phyloP scores from a whole-genome alignment of 2,888 invertebrate genomes.

The Drosophila quinaria region DNA sequence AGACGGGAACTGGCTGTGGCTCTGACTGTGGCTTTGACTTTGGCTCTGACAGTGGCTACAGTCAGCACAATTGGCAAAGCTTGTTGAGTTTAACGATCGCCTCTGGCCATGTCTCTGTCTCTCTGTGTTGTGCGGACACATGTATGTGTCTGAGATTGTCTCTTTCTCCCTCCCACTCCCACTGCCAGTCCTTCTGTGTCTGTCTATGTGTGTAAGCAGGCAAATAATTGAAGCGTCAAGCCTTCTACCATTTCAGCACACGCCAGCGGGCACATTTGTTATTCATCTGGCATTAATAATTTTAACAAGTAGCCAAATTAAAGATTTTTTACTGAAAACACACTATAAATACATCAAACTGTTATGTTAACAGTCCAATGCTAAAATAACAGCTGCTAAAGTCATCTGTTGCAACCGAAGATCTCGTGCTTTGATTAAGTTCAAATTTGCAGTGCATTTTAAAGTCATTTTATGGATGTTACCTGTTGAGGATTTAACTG shows the following conservation, averaged over 20 bases:
- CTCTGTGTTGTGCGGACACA: not conserved
- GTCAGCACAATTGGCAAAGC: constrained; percentile 39
- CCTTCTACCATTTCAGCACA: constrained; percentile 46
- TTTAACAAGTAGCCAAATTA: too few relatives aligned
- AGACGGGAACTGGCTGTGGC: constrained; percentile 7
- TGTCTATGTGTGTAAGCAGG: constrained; percentile 32
- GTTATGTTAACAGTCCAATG: too few relatives aligned
- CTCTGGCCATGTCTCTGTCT: constrained; percentile 43
- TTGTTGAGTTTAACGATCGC: constrained; percentile 70
- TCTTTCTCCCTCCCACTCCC: not conserved
- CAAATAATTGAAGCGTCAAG: constrained; percentile 70
- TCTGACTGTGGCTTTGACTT: not conserved
- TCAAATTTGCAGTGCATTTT: too few relatives aligned
- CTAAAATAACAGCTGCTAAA: too few relatives aligned
- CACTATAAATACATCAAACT: too few relatives aligned
- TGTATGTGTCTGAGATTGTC: not conserved
- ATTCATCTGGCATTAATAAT: not conserved
- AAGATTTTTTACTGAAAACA: too few relatives aligned
- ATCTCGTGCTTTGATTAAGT: too few relatives aligned
- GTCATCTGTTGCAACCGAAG: too few relatives aligned
- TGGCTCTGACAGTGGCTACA: not conserved
- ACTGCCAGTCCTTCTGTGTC: not conserved
- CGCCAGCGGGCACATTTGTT: constrained; percentile 43
- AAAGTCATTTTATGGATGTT: too few relatives aligned
- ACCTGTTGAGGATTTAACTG: too few relatives aligned